phyloP scores from a whole-genome alignment of 2,888 invertebrate species.

The Scaptomyza parva region DNA sequence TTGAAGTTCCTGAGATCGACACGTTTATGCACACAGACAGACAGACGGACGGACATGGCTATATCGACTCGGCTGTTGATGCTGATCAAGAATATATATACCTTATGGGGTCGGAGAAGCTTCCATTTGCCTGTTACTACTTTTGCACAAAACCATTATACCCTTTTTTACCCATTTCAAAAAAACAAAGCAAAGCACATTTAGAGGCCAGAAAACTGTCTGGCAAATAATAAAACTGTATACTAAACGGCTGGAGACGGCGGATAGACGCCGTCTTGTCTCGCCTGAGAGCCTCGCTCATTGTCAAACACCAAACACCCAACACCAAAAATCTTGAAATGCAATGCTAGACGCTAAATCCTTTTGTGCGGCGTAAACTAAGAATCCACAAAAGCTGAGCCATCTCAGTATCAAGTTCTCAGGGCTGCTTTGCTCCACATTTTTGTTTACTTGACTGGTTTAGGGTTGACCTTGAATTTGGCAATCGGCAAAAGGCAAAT shows the following conservation, averaged over 20 bases:
- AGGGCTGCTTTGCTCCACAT: conserved; percentile 37
- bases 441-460: neutral
- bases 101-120: too few relatives aligned
- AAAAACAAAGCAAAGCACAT: conserved; percentile 28
- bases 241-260: neutral
- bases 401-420: conserved; percentile 12
- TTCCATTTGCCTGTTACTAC: too few relatives aligned
- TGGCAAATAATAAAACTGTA: conserved; percentile 1
- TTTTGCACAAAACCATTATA: too few relatives aligned
- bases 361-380: conserved; percentile 50
- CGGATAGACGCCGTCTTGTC: conserved; percentile 56
- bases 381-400: conserved; percentile 18
- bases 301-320: conserved; percentile 51
- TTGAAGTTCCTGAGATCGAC: too few relatives aligned
- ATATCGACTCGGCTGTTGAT: too few relatives aligned
- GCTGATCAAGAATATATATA: too few relatives aligned
- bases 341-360: conserved; percentile 46
- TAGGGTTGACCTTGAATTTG: conserved; percentile 44
- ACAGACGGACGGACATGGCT: too few relatives aligned
- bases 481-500: conserved; percentile 21
- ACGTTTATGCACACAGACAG: too few relatives aligned
- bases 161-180: too few relatives aligned
- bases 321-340: conserved; percentile 24
- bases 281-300: conserved; percentile 72
- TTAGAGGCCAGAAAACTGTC: conserved; percentile 35